Percentiles rank a stretch among this genome's conserved stretches.
Evolutionary conservation across 2,113 vertebrate species (phyloP).

Genomic region (Pungitius pungitius): DNA sequence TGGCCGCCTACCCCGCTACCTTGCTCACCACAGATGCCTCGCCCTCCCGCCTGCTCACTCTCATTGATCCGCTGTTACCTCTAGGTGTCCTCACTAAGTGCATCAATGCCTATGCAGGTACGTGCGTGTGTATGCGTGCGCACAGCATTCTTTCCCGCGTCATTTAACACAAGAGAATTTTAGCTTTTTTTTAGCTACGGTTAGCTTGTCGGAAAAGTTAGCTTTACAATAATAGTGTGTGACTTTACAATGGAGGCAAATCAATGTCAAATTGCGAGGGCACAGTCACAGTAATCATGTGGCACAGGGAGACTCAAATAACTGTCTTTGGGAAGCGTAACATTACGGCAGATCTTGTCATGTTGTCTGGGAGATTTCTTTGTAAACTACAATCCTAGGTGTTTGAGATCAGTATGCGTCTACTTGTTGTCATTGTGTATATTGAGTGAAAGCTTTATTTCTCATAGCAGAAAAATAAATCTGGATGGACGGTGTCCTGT

Average conservation of each 20-base stretch:
- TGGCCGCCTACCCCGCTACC: conserved; percentile 89
- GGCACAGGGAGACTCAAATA: not conserved
- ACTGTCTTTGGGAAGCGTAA: not conserved
- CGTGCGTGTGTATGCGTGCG: conserved; percentile 18
- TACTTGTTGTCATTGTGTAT: not conserved
- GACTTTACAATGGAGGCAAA: no score
- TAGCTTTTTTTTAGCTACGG: no score
- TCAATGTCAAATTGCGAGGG: no score
- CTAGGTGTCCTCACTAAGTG: conserved; percentile 88
- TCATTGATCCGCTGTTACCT: conserved; percentile 90
- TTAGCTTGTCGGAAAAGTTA: no score
- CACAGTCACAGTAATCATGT: not conserved
- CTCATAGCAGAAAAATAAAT: not conserved
- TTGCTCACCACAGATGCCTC: conserved; percentile 85
- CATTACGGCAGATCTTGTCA: not conserved
- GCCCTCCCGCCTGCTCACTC: conserved; percentile 89
- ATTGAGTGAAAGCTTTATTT: not conserved
- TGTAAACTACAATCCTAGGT: not conserved
- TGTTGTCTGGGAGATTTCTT: not conserved
- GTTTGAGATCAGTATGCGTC: not conserved
- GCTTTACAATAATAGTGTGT: no score
- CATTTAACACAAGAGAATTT: conserved; percentile 32
- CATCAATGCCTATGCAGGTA: conserved; percentile 89
- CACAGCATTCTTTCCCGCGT: conserved; percentile 6
- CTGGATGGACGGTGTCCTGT: not conserved